These are phyloP conservation scores for Zygogramma bicolorata DNA, from an alignment of 2,888 invertebrate species.

Conservation along the genomic window DNA sequence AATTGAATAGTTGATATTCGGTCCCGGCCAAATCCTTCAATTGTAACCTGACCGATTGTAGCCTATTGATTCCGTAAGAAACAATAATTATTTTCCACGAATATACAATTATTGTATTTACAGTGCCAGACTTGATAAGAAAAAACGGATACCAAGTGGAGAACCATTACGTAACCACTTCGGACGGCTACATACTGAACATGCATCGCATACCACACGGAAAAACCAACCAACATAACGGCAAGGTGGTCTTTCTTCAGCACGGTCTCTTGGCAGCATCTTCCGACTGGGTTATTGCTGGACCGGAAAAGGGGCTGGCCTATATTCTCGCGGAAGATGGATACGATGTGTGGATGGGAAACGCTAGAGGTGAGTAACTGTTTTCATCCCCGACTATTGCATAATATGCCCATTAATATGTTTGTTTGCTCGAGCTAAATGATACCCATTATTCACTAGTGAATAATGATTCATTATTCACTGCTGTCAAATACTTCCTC, in stretches of 20 bases:
- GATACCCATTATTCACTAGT: too few relatives aligned
- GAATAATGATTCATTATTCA: too few relatives aligned
- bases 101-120: not conserved
- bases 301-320: conserved; percentile 64
- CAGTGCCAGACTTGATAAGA: conserved; percentile 57
- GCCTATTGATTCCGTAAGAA: too few relatives aligned
- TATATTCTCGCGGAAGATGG: conserved; percentile 56
- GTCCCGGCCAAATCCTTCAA: too few relatives aligned
- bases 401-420: too few relatives aligned
- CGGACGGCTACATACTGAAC: conserved; percentile 70
- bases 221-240: conserved; percentile 38
- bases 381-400: too few relatives aligned
- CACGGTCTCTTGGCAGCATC: conserved; percentile 70
- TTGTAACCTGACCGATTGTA: too few relatives aligned
- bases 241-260: conserved; percentile 64
- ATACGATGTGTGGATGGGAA: conserved; percentile 59
- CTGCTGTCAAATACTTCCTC: too few relatives aligned
- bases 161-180: conserved; percentile 63
- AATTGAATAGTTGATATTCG: too few relatives aligned
- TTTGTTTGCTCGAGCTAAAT: too few relatives aligned
- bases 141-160: conserved; percentile 64
- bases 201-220: conserved; percentile 67
- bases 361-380: conserved; percentile 47
- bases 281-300: conserved; percentile 69
- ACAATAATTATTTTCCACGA: too few relatives aligned